Evolutionary conservation across 2,797 vertebrate genomes (phyloP).

Genomic region (Squalus acanthias): DNA sequence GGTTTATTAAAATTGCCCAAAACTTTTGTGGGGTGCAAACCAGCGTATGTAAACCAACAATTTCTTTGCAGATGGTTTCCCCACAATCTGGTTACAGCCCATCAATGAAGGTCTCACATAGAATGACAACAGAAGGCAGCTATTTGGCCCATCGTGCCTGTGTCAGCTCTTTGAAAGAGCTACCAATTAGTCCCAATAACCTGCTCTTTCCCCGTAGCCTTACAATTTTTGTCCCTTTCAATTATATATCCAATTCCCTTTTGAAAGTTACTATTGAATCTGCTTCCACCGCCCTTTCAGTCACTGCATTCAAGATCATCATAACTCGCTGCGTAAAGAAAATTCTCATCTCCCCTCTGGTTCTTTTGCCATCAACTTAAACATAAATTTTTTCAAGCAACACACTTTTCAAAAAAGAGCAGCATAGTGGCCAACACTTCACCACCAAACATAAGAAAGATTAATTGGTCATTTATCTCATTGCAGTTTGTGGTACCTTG

Average conservation of each 20-base stretch:
- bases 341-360: neutral
- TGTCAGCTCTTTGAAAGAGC: neutral
- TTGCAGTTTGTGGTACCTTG: neutral
- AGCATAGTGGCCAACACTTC: neutral
- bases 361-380: neutral
- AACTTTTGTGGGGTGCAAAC: neutral
- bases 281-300: neutral
- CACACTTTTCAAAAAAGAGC: neutral
- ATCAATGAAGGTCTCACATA: neutral
- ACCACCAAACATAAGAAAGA: neutral
- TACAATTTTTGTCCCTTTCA: neutral
- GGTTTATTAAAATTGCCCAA: neutral
- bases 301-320: neutral
- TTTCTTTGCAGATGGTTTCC: constrained; percentile 8
- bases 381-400: neutral
- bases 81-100: neutral
- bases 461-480: neutral
- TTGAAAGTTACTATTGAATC: neutral
- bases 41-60: neutral
- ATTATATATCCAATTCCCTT: neutral
- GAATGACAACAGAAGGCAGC: neutral
- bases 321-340: neutral
- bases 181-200: neutral
- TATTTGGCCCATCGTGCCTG: neutral
- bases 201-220: neutral